Evolutionary conservation across 1,140 invertebrate genomes (phyloP).

Genomic region (Ips nitidus): DNA sequence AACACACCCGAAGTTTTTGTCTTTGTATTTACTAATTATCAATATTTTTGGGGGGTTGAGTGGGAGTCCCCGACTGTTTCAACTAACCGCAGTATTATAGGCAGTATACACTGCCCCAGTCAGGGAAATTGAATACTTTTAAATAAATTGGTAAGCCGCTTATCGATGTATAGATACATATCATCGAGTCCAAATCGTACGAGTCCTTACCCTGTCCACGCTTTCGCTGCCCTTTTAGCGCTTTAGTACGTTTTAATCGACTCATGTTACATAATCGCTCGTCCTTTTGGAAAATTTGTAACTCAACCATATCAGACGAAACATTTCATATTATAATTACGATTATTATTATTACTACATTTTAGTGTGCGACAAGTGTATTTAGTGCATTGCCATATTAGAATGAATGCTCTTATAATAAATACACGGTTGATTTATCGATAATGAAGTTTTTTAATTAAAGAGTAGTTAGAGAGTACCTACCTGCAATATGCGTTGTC

Average conservation of each 20-base stretch:
- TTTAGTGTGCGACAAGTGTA: slow-evolving; percentile 18
- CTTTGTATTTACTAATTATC: too few species aligned
- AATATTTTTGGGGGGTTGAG: too few species aligned
- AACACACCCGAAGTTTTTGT: too few species aligned
- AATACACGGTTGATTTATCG: not conserved
- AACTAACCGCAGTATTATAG: not conserved
- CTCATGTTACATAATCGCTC: too few species aligned
- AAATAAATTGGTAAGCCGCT: not conserved
- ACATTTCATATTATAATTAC: slow-evolving; percentile 18
- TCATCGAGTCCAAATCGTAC: not conserved
- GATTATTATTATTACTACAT: not conserved
- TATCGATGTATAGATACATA: not conserved
- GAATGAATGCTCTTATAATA: not conserved
- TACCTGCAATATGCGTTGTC: too few species aligned
- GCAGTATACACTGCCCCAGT: not conserved
- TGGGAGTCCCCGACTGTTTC: too few species aligned
- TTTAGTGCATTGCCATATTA: slow-evolving; percentile 21
- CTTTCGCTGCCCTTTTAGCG: not conserved
- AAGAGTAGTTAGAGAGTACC: not conserved
- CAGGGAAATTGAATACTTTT: not conserved
- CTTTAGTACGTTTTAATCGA: not conserved
- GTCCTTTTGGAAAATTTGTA: not conserved
- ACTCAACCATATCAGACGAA: slow-evolving; percentile 19
- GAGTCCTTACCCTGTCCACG: not conserved
- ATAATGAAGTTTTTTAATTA: too few species aligned